phyloP scores from a whole-genome alignment of 1,140 invertebrate species.

The Anoplophora glabripennis region DNA sequence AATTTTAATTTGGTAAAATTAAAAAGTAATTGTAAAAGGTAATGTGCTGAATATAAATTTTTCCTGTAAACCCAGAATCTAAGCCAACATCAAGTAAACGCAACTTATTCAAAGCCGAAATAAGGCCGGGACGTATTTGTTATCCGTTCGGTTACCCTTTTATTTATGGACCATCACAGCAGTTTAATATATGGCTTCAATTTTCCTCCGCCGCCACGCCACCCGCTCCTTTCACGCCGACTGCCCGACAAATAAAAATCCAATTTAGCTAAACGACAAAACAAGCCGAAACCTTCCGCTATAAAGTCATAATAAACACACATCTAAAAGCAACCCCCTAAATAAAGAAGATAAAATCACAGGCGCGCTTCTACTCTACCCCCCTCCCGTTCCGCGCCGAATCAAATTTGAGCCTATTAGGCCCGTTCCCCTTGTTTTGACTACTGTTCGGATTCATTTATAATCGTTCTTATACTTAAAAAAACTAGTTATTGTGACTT shows the following conservation, averaged over 20 bases:
- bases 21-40: too few relatives aligned
- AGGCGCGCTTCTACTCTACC: neutral
- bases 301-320: slow-evolving; percentile 43
- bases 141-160: too few relatives aligned
- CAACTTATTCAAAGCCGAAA: too few relatives aligned
- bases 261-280: slow-evolving; percentile 43
- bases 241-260: slow-evolving; percentile 40
- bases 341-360: slow-evolving; percentile 37
- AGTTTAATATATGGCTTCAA: slow-evolving; percentile 13
- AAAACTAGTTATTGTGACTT: slow-evolving; percentile 4
- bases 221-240: slow-evolving; percentile 7
- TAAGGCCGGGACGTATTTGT: too few relatives aligned
- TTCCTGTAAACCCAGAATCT: too few relatives aligned
- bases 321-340: slow-evolving; percentile 37
- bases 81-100: too few relatives aligned
- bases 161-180: too few relatives aligned
- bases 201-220: neutral
- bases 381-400: slow-evolving; percentile 5
- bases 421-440: slow-evolving; percentile 33
- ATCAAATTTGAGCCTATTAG: slow-evolving; percentile 15
- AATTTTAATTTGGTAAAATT: too few relatives aligned
- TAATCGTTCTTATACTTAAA: slow-evolving; percentile 26
- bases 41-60: too few relatives aligned
- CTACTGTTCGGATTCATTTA: slow-evolving; percentile 30
- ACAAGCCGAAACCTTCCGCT: slow-evolving; percentile 35